A percentile compares a stretch with the other conserved stretches of the same genome.
Evolutionary conservation across 2,113 vertebrate species (phyloP).

Genomic region (zebrafish (Danio rerio)): GRCz12tu NC_133195.1:45287001-45287500

Average conservation of each 20-base stretch:
- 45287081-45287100: not conserved
- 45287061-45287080: not conserved
- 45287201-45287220: not conserved
- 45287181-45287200: slow-evolving; percentile 56
- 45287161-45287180: slow-evolving; percentile 25
- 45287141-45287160: slow-evolving; percentile 56
- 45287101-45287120: not conserved
- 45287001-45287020: slow-evolving; percentile 59
- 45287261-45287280: not conserved
- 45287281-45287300: not conserved
- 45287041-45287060: slow-evolving; percentile 46
- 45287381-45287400: no score
- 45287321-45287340: no score
- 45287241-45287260: slow-evolving; percentile 52
- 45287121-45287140: slow-evolving; percentile 46
- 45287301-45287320: not conserved
- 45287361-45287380: no score
- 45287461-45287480: no score
- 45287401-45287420: no score
- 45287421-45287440: no score
- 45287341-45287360: no score
- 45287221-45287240: slow-evolving; percentile 34
- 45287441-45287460: no score
- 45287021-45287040: slow-evolving; percentile 69
- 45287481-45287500: no score